These are phyloP conservation scores for Trachymyrmex septentrionalis DNA, from an alignment of 1,140 invertebrate species.

Conservation along the genomic window DNA sequence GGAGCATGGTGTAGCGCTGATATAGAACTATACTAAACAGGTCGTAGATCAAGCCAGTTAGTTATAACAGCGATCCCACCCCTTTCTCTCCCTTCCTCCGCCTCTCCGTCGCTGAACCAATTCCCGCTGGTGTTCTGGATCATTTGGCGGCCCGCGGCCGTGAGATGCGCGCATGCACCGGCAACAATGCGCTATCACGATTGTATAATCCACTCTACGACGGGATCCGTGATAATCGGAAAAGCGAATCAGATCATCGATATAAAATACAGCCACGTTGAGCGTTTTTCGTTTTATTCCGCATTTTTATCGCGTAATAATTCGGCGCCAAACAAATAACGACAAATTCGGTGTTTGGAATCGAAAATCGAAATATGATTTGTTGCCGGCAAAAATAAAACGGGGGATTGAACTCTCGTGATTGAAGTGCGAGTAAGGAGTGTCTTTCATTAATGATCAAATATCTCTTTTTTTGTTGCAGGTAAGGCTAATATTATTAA, in stretches of 20 bases:
- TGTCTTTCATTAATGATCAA: background rate
- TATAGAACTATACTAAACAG: conserved; percentile 86
- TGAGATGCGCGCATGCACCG: conserved; percentile 82
- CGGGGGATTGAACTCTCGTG: background rate
- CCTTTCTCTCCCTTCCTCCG: conserved; percentile 58
- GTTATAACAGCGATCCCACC: conserved; percentile 78
- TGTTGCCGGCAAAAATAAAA: background rate
- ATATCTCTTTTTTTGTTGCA: conserved; percentile 76
- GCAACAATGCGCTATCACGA: conserved; percentile 79
- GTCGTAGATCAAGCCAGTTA: conserved; percentile 85
- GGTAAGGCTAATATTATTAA: conserved; percentile 86
- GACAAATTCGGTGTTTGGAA: background rate
- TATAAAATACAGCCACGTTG: background rate
- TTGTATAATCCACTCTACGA: conserved; percentile 74
- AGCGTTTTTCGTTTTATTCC: background rate
- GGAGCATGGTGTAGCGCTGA: conserved; percentile 82
- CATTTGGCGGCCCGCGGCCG: conserved; percentile 86
- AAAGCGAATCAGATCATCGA: conserved; percentile 52
- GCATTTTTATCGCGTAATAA: conserved; percentile 29
- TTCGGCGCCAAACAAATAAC: background rate
- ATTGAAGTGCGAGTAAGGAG: background rate
- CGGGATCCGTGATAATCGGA: conserved; percentile 64
- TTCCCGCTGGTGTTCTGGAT: conserved; percentile 86
- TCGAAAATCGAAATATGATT: conserved; percentile 21
- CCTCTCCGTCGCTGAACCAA: conserved; percentile 77